Evolutionary conservation across 2,888 invertebrate genomes (phyloP), one percentile per base, ranked within the genome.

Genomic region (Callinectes sapidus): DNA sequence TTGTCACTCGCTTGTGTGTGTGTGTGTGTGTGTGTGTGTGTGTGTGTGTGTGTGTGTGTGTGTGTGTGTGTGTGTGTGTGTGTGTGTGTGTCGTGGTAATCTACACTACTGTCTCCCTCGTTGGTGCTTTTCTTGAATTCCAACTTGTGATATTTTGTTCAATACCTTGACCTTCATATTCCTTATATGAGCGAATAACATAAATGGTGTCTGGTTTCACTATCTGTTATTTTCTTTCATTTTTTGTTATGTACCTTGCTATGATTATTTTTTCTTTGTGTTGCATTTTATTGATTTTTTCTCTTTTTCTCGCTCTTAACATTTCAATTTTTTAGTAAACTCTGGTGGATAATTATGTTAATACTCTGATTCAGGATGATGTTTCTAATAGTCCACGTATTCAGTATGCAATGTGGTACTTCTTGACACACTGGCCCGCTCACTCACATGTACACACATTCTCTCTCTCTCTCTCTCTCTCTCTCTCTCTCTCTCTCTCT

Each of bases 401-500:
- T 77, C 77, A 77, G n/a, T 6, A 77, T 77, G 77, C 1, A 77
- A 28, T 28, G 10, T 1, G n/a, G 23, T 10, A 28, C 28, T 71
- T n/a, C 5, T 10, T 28, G n/a, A 77, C 23, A 77, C 77, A 18
- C 23, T 28, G 5, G 39, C 5, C 39, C 39, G 39, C 2, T 39
- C 77, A 77, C 77, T 10, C 77, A 77, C 77, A 18, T n/a, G 13
- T n/a, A 18, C 77, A 77, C 77, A 18, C 77, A 77, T n/a, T 10
- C 77, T n/a, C 77, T n/a, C 18, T 3, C 71, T 5, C 48, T 6
- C 48, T 6, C 66, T 91, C 87, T 87, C 66, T 91, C 87, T 81
- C 87, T 87, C 87, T 87, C 87, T n/a, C 66, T 91, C 87, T 87
- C 66, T 91, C 87, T 81, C 87, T 87, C 87, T 87, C 87, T 87